Evolutionary conservation across 2,797 vertebrate species (phyloP), one percentile per base, ranked within the genome.

Genomic region (Ambastaia sidthimunki): DNA sequence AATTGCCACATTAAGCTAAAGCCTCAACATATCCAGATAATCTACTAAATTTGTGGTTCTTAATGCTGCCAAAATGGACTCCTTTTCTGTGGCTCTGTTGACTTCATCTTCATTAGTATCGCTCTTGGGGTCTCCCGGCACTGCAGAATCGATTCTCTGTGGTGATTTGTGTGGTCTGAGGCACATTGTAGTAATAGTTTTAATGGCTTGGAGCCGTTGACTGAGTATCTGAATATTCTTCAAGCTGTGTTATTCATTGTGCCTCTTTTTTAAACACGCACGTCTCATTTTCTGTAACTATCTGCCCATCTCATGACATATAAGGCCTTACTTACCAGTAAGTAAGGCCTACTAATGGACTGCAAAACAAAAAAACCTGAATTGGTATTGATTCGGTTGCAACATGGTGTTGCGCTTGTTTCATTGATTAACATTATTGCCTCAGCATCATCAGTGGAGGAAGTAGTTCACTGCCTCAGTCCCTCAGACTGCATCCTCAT

Each of bases 61-160:
- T 62, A 78, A 44, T 68, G 68, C 44, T 74, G 28, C 52, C 62
- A 78, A 78, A 67, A 74, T 66, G 11, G 18, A 65, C 69, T 72
- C 31, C 44, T 37, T 41, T 54, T 65, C 21, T 34, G 48, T 71
- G 52, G 47, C 55, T 19, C 50, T 21, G 70, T 66, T 69, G 37
- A 41, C 73, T 78, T 68, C 50, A 50, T 81, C 71, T 75, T 81
- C 79, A 78, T 74, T 78, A 81, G 59, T 41, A 72, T 44, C 48
- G 23, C 69, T 72, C 76, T 52, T 71, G 7, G 71, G 59, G 65
- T 44, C 66, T 21, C 76, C 69, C 78, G 52, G 48, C 44, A 47
- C 23, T 23, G 11, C 23, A 11, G 3, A 65, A 84, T 81, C 34
- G 59, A 81, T 78, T 71, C 65, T 71, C 34, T 63, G 65, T 10